phyloP scores from a whole-genome alignment of 2,888 invertebrate species.

The Frankliniella intonsa region DNA sequence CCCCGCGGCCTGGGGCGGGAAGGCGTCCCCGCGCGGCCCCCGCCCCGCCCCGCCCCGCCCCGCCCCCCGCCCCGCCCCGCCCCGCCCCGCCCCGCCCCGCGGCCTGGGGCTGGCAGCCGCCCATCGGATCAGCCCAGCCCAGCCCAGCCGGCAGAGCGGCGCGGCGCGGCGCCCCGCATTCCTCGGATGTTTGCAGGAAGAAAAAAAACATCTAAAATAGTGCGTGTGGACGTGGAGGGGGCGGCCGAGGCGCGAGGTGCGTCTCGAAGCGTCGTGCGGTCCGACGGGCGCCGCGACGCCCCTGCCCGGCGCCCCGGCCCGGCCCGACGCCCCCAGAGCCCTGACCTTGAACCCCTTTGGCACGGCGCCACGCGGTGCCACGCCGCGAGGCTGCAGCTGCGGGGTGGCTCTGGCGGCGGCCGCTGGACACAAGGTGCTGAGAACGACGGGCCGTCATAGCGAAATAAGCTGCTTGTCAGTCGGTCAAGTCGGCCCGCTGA shows the following conservation, averaged over 20 bases:
- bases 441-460: too few relatives aligned
- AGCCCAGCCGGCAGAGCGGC: not conserved
- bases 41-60: not conserved
- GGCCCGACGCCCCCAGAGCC: not conserved
- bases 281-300: not conserved
- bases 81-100: not conserved
- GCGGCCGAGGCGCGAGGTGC: not conserved
- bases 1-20: not conserved
- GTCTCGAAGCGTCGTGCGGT: not conserved
- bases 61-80: not conserved
- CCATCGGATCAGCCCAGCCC: not conserved
- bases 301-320: not conserved
- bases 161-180: not conserved
- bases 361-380: not conserved
- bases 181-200: not conserved
- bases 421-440: too few relatives aligned
- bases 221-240: not conserved
- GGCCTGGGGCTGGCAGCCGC: not conserved
- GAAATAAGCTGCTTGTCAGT: too few relatives aligned
- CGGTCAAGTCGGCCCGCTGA: too few relatives aligned
- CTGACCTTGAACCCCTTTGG: not conserved
- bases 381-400: not conserved
- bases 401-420: not conserved
- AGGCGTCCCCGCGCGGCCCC: not conserved
- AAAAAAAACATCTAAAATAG: constrained; percentile 17